These are phyloP conservation scores for Hyphantria cunea DNA, from an alignment of 1,140 invertebrate species.

Conservation along the genomic window DNA sequence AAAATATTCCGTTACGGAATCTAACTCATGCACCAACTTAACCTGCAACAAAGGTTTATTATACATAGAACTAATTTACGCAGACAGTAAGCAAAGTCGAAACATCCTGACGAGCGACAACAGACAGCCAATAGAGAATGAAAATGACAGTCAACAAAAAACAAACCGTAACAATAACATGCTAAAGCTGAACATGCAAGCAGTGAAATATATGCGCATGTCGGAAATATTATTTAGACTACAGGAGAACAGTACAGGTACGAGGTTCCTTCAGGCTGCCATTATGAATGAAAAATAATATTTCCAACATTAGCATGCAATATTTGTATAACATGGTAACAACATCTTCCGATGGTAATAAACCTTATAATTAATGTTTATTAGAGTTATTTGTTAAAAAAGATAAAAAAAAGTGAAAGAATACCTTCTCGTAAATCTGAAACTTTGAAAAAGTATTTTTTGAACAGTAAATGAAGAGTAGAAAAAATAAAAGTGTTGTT, in stretches of 20 bases:
- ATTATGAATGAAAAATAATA: conserved; percentile 6
- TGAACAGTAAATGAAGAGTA: conserved; percentile 49
- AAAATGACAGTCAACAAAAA: conserved; percentile 64
- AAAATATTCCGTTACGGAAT: conserved; percentile 4
- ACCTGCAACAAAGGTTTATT: conserved; percentile 41
- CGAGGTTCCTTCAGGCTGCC: too few relatives aligned
- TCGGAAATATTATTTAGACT: conserved; percentile 48
- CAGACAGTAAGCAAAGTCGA: conserved; percentile 38
- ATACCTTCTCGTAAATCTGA: conserved; percentile 72
- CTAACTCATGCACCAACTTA: conserved; percentile 18
- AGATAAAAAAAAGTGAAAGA: conserved; percentile 53
- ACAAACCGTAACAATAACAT: conserved; percentile 50
- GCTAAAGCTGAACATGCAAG: conserved; percentile 74
- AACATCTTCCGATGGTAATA: conserved; percentile 50
- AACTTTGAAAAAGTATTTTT: conserved; percentile 66
- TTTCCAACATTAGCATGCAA: conserved; percentile 47
- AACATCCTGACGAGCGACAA: conserved; percentile 38
- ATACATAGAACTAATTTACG: conserved; percentile 33
- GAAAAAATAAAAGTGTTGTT: conserved; percentile 46
- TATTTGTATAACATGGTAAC: conserved; percentile 52
- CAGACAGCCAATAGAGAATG: conserved; percentile 62
- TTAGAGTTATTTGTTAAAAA: conserved; percentile 73
- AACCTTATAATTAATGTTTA: conserved; percentile 52
- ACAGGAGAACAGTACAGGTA: too few relatives aligned
- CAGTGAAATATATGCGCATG: conserved; percentile 51